Evolutionary conservation across 2,797 vertebrate genomes (phyloP), one percentile per base, ranked within the genome.

Genomic region (Oryzias sinensis): DNA sequence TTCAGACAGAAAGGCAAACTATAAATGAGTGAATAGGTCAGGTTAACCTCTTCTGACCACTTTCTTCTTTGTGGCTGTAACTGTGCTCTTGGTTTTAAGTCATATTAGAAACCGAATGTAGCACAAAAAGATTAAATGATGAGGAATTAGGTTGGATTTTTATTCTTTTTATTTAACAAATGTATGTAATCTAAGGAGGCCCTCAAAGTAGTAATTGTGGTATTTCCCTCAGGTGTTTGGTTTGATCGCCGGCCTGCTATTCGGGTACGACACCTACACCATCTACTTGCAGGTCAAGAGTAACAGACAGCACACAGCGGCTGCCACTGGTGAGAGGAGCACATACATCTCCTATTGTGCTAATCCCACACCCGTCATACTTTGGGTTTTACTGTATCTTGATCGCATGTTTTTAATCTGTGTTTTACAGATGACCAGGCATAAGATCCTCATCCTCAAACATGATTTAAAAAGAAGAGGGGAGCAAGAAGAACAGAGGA

Each of bases 201-300:
- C 8, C 5, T 11, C 25, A 25, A 41, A 16, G 1, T 25, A 49
- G 8, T 60, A 18, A 50, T 46, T 51, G 9, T 74, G 18, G 49
- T 17, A 4, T 20, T 51, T 59, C 16, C 50, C n/a, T 15, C 17
- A 52, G 91, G 90, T 93, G 4, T 92, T 93, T 0, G 90, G 91
- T 0, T 69, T 93, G 55, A 0, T 93, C 0, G 90, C 90, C 8
- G 79, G 79, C 15, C 16, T 91, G 46, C 42, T 93, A 64, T 93
- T 89, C 70, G 86, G 71, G 9, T 93, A 92, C n/a, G 92, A 93
- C 60, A 62, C 86, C 43, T 93, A 90, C 80, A 83, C 66, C 56
- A 67, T 84, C 72, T 90, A 0, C 76, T 9, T 83, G 63, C 66
- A 83, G 45, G 0, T 93, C 62, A 61, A 82, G 81, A 70, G 62